Conservation (phyloP, 2,888 invertebrate species). For the Gastracanthus pulcherrimus region DNA sequence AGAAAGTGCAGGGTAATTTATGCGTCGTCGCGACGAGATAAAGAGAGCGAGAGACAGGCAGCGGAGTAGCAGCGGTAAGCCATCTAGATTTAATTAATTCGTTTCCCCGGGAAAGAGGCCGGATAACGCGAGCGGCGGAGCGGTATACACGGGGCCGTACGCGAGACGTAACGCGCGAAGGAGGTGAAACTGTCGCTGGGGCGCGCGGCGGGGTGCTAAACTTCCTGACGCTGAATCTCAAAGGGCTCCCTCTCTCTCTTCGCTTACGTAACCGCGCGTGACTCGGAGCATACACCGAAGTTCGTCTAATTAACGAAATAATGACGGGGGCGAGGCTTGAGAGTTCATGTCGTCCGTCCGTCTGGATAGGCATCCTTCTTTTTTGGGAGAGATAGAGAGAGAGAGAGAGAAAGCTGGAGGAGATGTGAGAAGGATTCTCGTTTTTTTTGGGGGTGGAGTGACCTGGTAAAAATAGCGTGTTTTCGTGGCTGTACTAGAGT, state of each 20-base stretch:
- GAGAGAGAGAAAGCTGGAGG: too few relatives aligned
- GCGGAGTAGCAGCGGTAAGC: too few relatives aligned
- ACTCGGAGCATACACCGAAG: slow-evolving; percentile 62
- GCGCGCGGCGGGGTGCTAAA: slow-evolving; percentile 63
- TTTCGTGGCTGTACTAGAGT: too few relatives aligned
- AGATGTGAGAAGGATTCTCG: too few relatives aligned
- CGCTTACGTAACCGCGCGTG: slow-evolving; percentile 62
- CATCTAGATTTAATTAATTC: slow-evolving; percentile 63
- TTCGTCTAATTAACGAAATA: slow-evolving; percentile 75
- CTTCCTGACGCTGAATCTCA: slow-evolving; percentile 66
- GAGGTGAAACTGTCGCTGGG: slow-evolving; percentile 57
- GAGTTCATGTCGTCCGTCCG: too few relatives aligned
- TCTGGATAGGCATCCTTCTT: too few relatives aligned
- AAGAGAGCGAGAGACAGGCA: neutral
- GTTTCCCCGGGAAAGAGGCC: slow-evolving; percentile 38
- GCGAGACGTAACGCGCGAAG: slow-evolving; percentile 16
- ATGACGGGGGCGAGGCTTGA: slow-evolving; percentile 58
- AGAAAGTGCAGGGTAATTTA: too few relatives aligned
- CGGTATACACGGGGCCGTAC: slow-evolving; percentile 3
- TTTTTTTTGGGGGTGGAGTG: too few relatives aligned
- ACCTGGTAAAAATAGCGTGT: too few relatives aligned
- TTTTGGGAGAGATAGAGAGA: too few relatives aligned
- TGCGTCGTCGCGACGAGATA: neutral
- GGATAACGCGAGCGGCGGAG: slow-evolving; percentile 64
- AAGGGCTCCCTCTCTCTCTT: slow-evolving; percentile 70